Conservation (phyloP, 2,113 vertebrate species). For the Onychostruthus taczanowskii region DNA sequence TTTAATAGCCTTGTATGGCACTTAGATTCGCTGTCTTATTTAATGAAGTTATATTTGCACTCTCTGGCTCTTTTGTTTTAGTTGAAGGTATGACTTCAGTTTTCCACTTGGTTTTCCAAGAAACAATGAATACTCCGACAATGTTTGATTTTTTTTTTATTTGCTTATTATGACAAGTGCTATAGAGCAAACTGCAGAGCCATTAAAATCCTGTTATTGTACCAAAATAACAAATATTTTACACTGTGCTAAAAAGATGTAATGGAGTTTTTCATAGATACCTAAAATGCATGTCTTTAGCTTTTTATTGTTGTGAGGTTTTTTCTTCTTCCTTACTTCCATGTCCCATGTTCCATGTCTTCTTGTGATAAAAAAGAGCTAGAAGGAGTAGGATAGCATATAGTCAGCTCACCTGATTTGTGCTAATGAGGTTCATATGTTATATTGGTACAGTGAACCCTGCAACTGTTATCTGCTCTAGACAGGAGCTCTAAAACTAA, state of each 20-base stretch:
- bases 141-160: neutral
- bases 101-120: conserved; percentile 39
- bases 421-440: neutral
- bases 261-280: neutral
- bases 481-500: conserved; percentile 26
- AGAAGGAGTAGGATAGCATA: neutral
- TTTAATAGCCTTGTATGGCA: conserved; percentile 68
- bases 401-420: neutral
- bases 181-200: neutral
- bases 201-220: conserved; percentile 23
- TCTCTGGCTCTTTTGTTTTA: conserved; percentile 1
- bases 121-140: neutral
- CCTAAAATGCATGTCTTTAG: neutral
- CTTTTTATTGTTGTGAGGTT: neutral
- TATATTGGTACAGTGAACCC: neutral
- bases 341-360: neutral
- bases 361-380: neutral
- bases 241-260: neutral
- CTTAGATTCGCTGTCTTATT: conserved; percentile 64
- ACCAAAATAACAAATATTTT: conserved; percentile 30
- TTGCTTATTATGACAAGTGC: neutral
- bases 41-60: conserved; percentile 67
- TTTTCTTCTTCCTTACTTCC: neutral
- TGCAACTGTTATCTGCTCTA: conserved; percentile 10
- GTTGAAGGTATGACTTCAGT: neutral